Evolutionary conservation across 2,888 invertebrate genomes (phyloP).

Genomic region (Drosophila borborema): DNA sequence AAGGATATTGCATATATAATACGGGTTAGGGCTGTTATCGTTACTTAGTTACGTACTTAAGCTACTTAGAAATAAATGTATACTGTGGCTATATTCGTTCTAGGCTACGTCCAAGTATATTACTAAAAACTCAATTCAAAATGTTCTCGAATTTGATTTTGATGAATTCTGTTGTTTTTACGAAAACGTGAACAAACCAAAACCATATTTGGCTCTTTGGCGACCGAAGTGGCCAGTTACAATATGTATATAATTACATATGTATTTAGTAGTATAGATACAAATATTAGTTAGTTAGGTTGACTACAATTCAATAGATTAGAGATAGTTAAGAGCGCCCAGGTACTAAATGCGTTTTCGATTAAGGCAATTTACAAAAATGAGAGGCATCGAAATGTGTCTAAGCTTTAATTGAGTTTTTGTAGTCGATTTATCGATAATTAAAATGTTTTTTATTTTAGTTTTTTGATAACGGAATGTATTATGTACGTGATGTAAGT

Average conservation of each 20-base stretch:
- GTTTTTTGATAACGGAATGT: constrained; percentile 12
- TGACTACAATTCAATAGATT: constrained; percentile 44
- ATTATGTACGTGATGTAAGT: constrained; percentile 44
- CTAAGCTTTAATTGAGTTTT: constrained; percentile 17
- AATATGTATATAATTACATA: constrained; percentile 35
- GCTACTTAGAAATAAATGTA: constrained; percentile 43
- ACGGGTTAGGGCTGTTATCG: constrained; percentile 23
- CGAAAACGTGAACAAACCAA: constrained; percentile 78
- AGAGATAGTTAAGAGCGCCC: constrained; percentile 41
- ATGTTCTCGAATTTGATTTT: constrained; percentile 57
- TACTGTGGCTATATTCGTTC: constrained; percentile 17
- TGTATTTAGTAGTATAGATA: constrained; percentile 24
- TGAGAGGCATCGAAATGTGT: constrained; percentile 43
- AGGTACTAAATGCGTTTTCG: constrained; percentile 54
- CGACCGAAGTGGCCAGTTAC: constrained; percentile 28
- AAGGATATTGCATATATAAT: constrained; percentile 17
- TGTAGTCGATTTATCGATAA: constrained; percentile 20
- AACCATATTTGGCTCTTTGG: constrained; percentile 57
- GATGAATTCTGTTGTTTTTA: constrained; percentile 39
- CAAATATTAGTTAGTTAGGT: constrained; percentile 29
- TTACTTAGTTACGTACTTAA: constrained; percentile 43
- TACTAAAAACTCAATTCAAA: constrained; percentile 33
- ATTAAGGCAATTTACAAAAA: constrained; percentile 54
- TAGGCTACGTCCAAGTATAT: constrained; percentile 46
- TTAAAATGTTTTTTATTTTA: constrained; percentile 9